Evolutionary conservation across 2,888 invertebrate species (phyloP), one percentile per base, ranked within the genome.

Genomic region (Amiota minor): DNA sequence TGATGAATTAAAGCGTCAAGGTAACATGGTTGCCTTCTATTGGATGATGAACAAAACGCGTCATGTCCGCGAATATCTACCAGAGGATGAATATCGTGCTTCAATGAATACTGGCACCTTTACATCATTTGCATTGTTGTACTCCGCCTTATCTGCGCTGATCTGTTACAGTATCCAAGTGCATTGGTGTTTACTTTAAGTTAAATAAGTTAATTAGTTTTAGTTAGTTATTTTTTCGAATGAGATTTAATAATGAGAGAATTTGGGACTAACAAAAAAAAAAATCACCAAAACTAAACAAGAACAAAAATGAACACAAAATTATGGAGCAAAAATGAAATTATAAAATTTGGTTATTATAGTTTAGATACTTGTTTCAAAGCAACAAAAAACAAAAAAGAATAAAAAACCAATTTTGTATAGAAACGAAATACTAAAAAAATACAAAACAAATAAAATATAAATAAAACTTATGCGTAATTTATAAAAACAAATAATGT

Each of bases 11-110:
- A 94, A 94, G 82, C 92, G 90, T 53, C 93, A 93, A 85, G 93
- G 93, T 1, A 92, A 93, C 79, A 93, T 93, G 89, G 92, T 92
- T 75, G 95, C 93, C 1, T 95, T 93, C 87, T 92, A 93, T 83
- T 97, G 96, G 96, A 94, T 96, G 93, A 93, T 95, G 93, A 93
- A 93, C 82, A 95, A 95, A 88, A 96, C 96, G 11, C 90, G 92
- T 75, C 92, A 92, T 84, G 91, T 96, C 90, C 92, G 93, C 70
- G 92, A 92, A 83, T 89, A 90, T 75, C 76, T 89, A 75, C 87
- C 90, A 11, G 89, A 90, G 79, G 86, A 89, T 9, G 90, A 90
- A 62, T 90, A 90, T 72, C 85, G 87, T 72, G 85, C 87, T 50
- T 85, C 88, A 3, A 84, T 23, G n/a, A 35, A 23, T 62, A 16